Evolutionary conservation across 2,888 invertebrate genomes (phyloP), one percentile per base, ranked within the genome.

Genomic region (Philereme transversata): DNA sequence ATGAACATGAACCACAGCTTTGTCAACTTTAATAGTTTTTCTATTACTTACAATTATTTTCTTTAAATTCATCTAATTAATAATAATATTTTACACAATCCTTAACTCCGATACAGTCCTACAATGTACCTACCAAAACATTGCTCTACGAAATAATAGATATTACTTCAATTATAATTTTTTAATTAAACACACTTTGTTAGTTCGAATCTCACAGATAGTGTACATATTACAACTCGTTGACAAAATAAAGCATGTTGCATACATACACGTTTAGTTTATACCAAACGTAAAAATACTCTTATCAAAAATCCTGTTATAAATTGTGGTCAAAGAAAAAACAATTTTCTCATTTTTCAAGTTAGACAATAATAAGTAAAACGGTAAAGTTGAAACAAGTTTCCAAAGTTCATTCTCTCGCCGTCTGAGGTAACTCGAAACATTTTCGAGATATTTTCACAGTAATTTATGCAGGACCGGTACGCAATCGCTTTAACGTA

Each of bases 391-490:
- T 61, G 51, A 64, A 62, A 58, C 59, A 69, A 67, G 67, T 69
- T 66, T 58, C 51, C 47, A 5, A 54, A 62, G 65, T 67, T 61
- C 60, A 51, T 43, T 52, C 56, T 59, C 58, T 57, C 53, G 50
- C 47, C 41, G 46, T 66, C 52, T 43, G 58, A 62, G 51, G 60
- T 59, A 65, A 65, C 60, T 65, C 58, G 64, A 65, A 67, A 65
- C 68, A 63, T 66, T 70, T 65, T 68, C 66, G 58, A 66, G 65
- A 66, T 65, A 68, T 65, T 64, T 64, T 54, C 53, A 56, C 56
- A 56, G 65, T 69, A 70, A 70, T 68, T 70, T 67, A 70, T 68
- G 67, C 69, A 68, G 68, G 70, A 68, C 63, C 50, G 65, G 64
- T 70, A 65, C 68, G 66, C 64, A 65, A 68, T 65, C 57, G 69